A percentile compares a stretch with the other conserved stretches of the same genome.
Conservation (phyloP, 92 coral and sea anemone species). For the Hydrozoanthus gracilis region DNA sequence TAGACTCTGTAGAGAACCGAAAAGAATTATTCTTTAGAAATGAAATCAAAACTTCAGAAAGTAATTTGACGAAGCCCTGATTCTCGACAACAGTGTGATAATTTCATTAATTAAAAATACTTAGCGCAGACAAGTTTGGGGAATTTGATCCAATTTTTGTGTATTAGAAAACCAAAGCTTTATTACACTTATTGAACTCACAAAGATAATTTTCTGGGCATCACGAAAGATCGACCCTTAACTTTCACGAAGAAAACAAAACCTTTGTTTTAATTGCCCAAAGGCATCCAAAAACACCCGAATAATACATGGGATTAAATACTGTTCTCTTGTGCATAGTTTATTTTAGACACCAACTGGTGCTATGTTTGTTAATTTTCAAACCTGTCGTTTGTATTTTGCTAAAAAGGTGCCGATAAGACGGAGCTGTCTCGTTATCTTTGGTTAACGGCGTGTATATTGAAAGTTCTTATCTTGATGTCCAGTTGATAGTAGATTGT, state of each 20-base stretch:
- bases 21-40: neutral
- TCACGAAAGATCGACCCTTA: slow-evolving; percentile 40
- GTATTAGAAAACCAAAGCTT: slow-evolving; percentile 13
- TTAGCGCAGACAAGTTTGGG: slow-evolving; percentile 28
- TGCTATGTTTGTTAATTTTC: slow-evolving; percentile 16
- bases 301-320: no score
- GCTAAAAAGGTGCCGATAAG: slow-evolving; percentile 56
- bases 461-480: slow-evolving; percentile 41
- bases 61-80: neutral
- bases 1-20: neutral
- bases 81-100: slow-evolving; percentile 56
- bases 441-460: neutral
- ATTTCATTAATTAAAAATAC: slow-evolving; percentile 61
- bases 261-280: slow-evolving; percentile 4
- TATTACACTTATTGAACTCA: slow-evolving; percentile 22
- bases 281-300: neutral
- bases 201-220: slow-evolving; percentile 20
- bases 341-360: neutral
- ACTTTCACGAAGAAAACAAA: slow-evolving; percentile 11
- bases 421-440: slow-evolving; percentile 38
- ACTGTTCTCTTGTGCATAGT: neutral
- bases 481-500: slow-evolving; percentile 43
- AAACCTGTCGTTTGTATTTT: slow-evolving; percentile 35
- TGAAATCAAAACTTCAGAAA: neutral
- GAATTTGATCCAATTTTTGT: slow-evolving; percentile 18